Evolutionary conservation across 2,797 vertebrate species (phyloP).

Genomic region (Tachyglossus aculeatus): DNA sequence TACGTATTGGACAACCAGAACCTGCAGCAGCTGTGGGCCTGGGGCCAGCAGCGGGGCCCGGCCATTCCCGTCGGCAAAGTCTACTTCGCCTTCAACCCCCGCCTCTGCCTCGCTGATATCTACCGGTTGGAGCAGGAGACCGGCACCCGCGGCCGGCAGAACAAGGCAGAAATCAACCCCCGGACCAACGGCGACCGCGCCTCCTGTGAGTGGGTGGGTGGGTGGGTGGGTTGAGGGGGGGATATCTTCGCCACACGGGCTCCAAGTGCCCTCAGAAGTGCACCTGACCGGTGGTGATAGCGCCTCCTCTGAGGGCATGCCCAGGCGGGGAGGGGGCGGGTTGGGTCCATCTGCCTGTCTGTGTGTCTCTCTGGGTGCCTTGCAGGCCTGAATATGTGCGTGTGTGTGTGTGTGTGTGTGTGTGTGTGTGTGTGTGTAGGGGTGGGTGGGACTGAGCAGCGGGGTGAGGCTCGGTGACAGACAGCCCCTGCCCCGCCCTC

Average conservation of each 20-base stretch:
- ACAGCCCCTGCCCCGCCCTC: no score
- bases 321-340: no score
- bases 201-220: slow-evolving; percentile 81
- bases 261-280: no score
- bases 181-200: slow-evolving; percentile 80
- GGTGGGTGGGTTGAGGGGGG: no score
- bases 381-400: no score
- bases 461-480: not conserved
- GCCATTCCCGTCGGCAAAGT: slow-evolving; percentile 78
- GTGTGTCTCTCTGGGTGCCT: no score
- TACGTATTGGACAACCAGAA: slow-evolving; percentile 83
- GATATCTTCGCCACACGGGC: no score
- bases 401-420: no score
- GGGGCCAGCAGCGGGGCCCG: slow-evolving; percentile 67
- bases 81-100: slow-evolving; percentile 82
- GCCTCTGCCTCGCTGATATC: slow-evolving; percentile 79
- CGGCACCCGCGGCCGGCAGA: slow-evolving; percentile 77
- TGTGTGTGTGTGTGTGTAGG: not conserved
- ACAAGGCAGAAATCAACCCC: slow-evolving; percentile 82
- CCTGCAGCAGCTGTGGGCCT: slow-evolving; percentile 79
- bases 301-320: no score
- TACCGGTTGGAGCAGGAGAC: slow-evolving; percentile 79
- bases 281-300: no score
- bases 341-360: no score
- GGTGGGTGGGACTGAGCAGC: not conserved